Percentiles rank a stretch among this genome's conserved stretches.
Conservation (phyloP, 2,113 vertebrate species). For the Osmerus mordax region DNA sequence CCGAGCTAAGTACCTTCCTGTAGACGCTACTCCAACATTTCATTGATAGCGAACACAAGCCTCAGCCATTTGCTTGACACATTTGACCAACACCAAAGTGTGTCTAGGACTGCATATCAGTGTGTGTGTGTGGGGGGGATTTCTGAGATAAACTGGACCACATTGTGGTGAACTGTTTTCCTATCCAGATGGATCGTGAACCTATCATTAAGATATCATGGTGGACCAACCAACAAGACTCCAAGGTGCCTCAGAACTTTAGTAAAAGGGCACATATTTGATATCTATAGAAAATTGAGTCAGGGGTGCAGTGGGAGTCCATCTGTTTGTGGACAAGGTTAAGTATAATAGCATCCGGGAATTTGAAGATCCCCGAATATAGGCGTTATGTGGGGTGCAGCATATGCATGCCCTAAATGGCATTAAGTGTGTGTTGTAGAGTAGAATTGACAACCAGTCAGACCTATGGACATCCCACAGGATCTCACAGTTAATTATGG, state of each 20-base stretch:
- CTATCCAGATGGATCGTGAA: too few relatives aligned
- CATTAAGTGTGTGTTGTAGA: conserved; percentile 12
- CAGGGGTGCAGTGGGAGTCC: conserved; percentile 42
- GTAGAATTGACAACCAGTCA: conserved; percentile 57
- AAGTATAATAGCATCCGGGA: conserved; percentile 46
- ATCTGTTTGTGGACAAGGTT: conserved; percentile 43
- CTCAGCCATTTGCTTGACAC: too few relatives aligned
- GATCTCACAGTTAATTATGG: conserved; percentile 10
- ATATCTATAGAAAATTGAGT: conserved; percentile 25
- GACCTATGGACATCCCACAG: conserved; percentile 55
- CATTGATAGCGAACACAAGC: conserved; percentile 6
- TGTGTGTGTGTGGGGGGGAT: too few relatives aligned
- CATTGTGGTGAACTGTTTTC: too few relatives aligned
- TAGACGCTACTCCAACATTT: background rate
- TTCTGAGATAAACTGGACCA: conserved; percentile 11
- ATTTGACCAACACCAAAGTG: too few relatives aligned
- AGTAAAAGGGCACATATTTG: conserved; percentile 26
- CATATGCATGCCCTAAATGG: background rate
- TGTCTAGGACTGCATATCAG: too few relatives aligned
- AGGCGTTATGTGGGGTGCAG: conserved; percentile 40
- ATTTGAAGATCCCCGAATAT: conserved; percentile 28
- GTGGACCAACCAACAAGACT: background rate
- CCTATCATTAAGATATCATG: background rate
- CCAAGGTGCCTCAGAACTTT: background rate
- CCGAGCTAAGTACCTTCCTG: conserved; percentile 11